These are phyloP conservation scores for Hypotaenidia okinawae DNA, from an alignment of 2,797 vertebrate species.

Conservation along the genomic window DNA sequence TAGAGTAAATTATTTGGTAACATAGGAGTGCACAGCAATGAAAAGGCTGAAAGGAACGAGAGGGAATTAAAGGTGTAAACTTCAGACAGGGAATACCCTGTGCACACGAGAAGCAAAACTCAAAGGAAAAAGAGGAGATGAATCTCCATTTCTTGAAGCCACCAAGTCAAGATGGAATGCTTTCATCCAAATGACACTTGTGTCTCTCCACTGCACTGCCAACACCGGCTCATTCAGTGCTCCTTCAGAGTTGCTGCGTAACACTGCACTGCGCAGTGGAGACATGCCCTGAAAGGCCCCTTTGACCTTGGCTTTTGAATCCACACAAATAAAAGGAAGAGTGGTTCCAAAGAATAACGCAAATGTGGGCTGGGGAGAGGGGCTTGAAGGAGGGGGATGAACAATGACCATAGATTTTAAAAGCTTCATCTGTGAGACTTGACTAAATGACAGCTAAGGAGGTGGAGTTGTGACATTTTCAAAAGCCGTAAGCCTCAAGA, in stretches of 20 bases:
- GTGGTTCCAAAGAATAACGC: neutral
- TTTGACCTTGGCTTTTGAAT: constrained; percentile 40
- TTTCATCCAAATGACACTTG: constrained; percentile 10
- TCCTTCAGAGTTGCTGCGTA: neutral
- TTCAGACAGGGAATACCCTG: neutral
- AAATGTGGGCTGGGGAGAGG: neutral
- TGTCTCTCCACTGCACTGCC: neutral
- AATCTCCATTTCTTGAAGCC: neutral
- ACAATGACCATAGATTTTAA: neutral
- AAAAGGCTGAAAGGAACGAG: neutral
- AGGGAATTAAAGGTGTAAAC: neutral
- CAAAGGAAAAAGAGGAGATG: neutral
- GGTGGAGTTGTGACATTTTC: neutral
- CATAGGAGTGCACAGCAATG: neutral
- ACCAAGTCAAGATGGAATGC: neutral
- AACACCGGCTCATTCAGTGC: neutral
- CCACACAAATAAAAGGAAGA: constrained; percentile 10
- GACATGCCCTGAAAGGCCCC: neutral
- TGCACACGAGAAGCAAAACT: constrained; percentile 1
- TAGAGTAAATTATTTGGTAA: neutral
- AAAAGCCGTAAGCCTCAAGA: neutral
- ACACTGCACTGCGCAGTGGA: neutral
- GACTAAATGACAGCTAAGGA: constrained; percentile 5
- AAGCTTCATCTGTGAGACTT: neutral
- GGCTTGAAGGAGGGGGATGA: neutral